phyloP scores from a whole-genome alignment of 2,113 vertebrate genomes.

The Athene cunicularia region DNA sequence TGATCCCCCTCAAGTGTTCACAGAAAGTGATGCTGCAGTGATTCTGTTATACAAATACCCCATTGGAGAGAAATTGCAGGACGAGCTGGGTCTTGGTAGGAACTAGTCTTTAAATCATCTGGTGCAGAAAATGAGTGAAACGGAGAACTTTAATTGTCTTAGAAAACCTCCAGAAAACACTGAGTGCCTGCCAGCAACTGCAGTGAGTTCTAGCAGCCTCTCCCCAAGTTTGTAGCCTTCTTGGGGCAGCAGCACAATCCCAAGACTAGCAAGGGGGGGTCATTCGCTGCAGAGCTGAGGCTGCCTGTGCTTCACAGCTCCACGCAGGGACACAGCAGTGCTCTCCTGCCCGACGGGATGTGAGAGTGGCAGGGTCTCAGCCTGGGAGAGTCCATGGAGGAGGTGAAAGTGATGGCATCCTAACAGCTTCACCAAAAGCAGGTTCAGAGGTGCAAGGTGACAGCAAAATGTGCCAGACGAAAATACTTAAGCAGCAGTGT shows the following conservation, averaged over 20 bases:
- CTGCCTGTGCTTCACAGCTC: neutral
- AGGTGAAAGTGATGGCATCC: neutral
- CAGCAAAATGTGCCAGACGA: neutral
- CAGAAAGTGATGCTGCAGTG: neutral
- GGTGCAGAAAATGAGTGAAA: neutral
- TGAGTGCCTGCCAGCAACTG: neutral
- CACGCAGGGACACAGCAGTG: neutral
- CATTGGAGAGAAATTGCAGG: neutral
- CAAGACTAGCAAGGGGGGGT: too few relatives aligned
- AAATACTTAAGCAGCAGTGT: neutral
- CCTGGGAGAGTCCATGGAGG: neutral
- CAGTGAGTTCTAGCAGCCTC: neutral
- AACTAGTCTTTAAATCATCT: neutral
- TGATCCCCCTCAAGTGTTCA: accelerated
- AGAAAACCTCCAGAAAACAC: neutral
- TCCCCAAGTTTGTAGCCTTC: neutral
- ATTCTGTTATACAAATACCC: neutral
- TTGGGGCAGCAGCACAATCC: neutral
- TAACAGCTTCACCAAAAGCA: neutral
- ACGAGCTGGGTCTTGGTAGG: neutral
- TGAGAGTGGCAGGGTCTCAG: neutral
- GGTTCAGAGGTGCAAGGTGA: neutral
- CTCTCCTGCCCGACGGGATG: neutral
- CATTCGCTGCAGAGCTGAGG: neutral
- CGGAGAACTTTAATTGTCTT: neutral